Conservation (phyloP, 2,113 vertebrate species). For the Parotia lawesii region DNA sequence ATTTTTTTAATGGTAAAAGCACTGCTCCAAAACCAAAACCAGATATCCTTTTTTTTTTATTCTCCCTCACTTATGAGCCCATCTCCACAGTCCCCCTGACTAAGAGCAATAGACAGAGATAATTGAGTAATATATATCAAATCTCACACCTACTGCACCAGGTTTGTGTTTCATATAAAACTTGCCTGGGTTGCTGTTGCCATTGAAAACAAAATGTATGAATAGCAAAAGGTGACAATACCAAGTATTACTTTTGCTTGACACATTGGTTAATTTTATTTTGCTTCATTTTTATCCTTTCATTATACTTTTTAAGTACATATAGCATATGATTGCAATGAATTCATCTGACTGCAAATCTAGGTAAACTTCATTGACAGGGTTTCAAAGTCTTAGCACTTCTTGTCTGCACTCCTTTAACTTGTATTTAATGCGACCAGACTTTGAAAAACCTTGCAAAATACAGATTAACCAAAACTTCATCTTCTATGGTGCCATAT, state of each 20-base stretch:
- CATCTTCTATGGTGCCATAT: background rate
- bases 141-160: slow-evolving; percentile 78
- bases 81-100: slow-evolving; percentile 71
- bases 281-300: background rate
- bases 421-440: background rate
- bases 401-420: background rate
- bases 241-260: slow-evolving; percentile 3
- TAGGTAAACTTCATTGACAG: background rate
- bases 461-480: background rate
- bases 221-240: background rate
- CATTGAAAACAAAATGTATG: background rate
- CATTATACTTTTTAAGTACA: background rate
- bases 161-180: slow-evolving; percentile 75
- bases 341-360: background rate
- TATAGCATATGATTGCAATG: background rate
- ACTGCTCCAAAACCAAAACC: slow-evolving; percentile 69
- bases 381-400: background rate
- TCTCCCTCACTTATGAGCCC: slow-evolving; percentile 48
- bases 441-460: background rate
- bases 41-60: slow-evolving; percentile 74
- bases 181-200: slow-evolving; percentile 63
- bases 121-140: slow-evolving; percentile 76
- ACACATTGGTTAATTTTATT: background rate
- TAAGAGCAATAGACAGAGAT: slow-evolving; percentile 65
- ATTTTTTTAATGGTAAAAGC: slow-evolving; percentile 89